phyloP scores from a whole-genome alignment of 2,797 vertebrate species.

The Kryptopterus vitreolus region DNA sequence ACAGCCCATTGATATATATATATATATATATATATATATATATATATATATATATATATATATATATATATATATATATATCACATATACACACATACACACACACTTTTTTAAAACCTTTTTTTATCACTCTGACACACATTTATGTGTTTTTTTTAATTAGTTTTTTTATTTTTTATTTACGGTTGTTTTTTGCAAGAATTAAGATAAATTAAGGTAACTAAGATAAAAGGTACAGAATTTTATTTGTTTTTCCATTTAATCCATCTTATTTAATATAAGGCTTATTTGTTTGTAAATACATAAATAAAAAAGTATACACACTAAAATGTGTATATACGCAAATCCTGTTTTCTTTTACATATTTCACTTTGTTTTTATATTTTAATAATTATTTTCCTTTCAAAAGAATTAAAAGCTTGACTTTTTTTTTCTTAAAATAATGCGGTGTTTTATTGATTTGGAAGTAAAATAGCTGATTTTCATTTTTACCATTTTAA shows the following conservation, averaged over 20 bases:
- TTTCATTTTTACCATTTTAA: not conserved
- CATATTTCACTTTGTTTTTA: not conserved
- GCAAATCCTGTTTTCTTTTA: not conserved
- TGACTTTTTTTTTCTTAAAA: not conserved
- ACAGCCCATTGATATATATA: too few relatives aligned
- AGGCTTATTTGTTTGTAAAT: not conserved
- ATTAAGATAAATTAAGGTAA: too few relatives aligned
- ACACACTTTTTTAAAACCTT: too few relatives aligned
- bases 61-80: too few relatives aligned
- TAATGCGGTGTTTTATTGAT: not conserved
- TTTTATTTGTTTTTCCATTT: not conserved
- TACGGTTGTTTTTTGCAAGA: too few relatives aligned
- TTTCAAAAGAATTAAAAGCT: not conserved
- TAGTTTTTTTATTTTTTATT: too few relatives aligned
- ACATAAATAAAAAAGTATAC: not conserved
- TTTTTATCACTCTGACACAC: too few relatives aligned
- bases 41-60: too few relatives aligned
- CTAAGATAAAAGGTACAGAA: too few relatives aligned
- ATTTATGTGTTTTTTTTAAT: too few relatives aligned
- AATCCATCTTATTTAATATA: not conserved
- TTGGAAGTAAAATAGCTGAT: not conserved
- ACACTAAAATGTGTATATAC: not conserved
- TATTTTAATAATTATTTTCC: not conserved
- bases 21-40: too few relatives aligned
- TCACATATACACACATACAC: too few relatives aligned